Base-by-base conservation (phyloP, 1,140 invertebrate species). In the Cecropterus lyciades region DNA sequence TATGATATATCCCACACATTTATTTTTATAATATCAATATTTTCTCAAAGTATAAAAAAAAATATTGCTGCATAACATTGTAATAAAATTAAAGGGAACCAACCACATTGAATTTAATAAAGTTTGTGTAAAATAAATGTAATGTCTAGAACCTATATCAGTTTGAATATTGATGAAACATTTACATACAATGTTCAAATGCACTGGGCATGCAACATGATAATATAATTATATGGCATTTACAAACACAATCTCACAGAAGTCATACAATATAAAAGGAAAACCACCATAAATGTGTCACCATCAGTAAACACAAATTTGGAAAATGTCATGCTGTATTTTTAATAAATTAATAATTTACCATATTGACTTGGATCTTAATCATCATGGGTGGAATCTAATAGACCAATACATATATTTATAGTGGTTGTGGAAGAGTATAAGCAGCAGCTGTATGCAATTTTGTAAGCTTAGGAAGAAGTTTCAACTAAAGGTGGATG, bases 361-460 rank as follows among this genome's bases (percentile, higher is more conserved):
- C 1, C 20, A 20, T 2, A 20, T 20, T 20, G 20, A 1, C 5
- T 20, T 20, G 20, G 20, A 20, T 2, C 1, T 20, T 3, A 8
- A 8, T 30, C 7, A 24, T 24, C 20, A 30, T 4, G 27, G 27
- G 27, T 6, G 7, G 27, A 3, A 30, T 24, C 20, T 8, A 8
- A 6, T 6, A 37, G 11, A 11, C 33, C 9, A 37, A 24, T 49
- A 24, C 0, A 0, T 49, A 17, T 10, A 49, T 49, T 49, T 49
- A 49, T 49, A 15, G 46, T 49, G 46, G 16, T 49, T 49, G 6
- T 24, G 10, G 11, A 48, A 49, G 16, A 37, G 17, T 11, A 14
- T 14, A 43, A 43, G 40, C n/a, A 43, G 40, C n/a, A 43, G 40
- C 40, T 49, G 17, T 49, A n/a, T 11, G 46, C 46, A 49, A 49